Percentiles rank a stretch among this genome's conserved stretches.
These are phyloP conservation scores for Callocephalon fimbriatum DNA, from an alignment of 2,113 vertebrate genomes.

Conservation along the genomic window DNA sequence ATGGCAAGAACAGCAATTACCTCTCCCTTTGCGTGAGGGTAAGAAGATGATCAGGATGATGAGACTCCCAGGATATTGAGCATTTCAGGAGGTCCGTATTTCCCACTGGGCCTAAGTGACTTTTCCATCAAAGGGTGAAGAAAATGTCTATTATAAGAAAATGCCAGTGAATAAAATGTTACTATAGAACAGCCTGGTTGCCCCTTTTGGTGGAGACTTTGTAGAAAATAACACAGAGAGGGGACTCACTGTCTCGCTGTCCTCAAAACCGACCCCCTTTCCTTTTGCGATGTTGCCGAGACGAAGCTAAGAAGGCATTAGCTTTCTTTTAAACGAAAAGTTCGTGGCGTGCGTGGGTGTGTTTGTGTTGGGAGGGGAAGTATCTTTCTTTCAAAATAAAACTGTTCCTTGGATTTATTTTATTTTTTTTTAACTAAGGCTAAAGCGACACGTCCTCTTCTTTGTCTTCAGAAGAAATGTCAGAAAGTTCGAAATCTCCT, in stretches of 20 bases:
- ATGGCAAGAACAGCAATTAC: not conserved
- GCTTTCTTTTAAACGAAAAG: not conserved
- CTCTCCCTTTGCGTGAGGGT: not conserved
- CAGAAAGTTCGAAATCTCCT: not conserved
- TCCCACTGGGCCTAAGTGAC: constrained; percentile 1
- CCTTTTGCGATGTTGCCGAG: not conserved
- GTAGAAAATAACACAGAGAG: not conserved
- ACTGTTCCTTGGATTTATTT: not conserved
- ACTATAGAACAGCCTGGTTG: not conserved
- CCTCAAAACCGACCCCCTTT: not conserved
- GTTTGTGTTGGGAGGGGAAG: not conserved
- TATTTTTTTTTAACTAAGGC: not conserved
- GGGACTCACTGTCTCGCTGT: not conserved
- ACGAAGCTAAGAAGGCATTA: not conserved
- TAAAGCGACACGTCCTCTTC: not conserved
- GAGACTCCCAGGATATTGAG: not conserved
- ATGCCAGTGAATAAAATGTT: not conserved
- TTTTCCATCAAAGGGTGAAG: constrained; percentile 46
- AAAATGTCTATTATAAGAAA: constrained; percentile 27
- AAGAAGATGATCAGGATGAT: not conserved
- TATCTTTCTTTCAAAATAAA: constrained; percentile 7
- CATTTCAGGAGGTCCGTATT: not conserved
- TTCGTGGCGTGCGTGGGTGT: not conserved
- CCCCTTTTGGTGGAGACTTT: not conserved
- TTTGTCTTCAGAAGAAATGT: not conserved